Evolutionary conservation across 2,797 vertebrate species (phyloP), one percentile per base, ranked within the genome.

Genomic region (Sciurus vulgaris): DNA sequence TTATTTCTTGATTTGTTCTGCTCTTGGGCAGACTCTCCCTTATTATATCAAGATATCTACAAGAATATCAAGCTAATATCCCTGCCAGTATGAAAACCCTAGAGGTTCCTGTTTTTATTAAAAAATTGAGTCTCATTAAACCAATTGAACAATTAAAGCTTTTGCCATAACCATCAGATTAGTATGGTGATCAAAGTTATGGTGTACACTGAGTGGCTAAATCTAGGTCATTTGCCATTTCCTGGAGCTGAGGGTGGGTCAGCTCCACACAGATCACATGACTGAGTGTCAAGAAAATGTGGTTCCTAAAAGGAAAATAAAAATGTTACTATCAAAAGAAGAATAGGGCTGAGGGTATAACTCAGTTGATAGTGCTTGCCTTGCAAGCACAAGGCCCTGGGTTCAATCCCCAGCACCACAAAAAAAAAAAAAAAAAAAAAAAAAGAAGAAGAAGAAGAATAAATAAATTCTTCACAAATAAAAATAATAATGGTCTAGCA

Each of bases 121-220:
- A 89, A 92, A 24, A 24, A 93, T 14, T 77, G 54, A 85, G 20
- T 84, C 72, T 89, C 59, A 74, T 86, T 91, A 93, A 81, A 61
- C 7, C 14, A 61, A 69, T 41, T 12, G 41, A 73, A 49, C 61
- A 47, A 86, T 81, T 81, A 86, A 69, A 79, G 87, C 22, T 41
- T 84, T 18, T 72, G 47, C 38, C 18, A n/a, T 3, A 26, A 15
- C 51, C 28, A 33, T 33, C n/a, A 70, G 77, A 61, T 95, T 88
- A 69, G 41, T 33, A 17, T 81, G 74, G 0, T 8, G 47, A 78
- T 33, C 49, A 47, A 59, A 12, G 33, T 28, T 47, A n/a, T 12
- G 2, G n/a, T 38, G 3, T 67, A 49, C 15, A 78, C 4, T 18
- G 47, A 85, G 18, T 35, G 54, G 47, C 82, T 74, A 61, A 69